Base-by-base conservation (phyloP, 1,140 invertebrate genomes). In the Heliothis subflexa region DNA sequence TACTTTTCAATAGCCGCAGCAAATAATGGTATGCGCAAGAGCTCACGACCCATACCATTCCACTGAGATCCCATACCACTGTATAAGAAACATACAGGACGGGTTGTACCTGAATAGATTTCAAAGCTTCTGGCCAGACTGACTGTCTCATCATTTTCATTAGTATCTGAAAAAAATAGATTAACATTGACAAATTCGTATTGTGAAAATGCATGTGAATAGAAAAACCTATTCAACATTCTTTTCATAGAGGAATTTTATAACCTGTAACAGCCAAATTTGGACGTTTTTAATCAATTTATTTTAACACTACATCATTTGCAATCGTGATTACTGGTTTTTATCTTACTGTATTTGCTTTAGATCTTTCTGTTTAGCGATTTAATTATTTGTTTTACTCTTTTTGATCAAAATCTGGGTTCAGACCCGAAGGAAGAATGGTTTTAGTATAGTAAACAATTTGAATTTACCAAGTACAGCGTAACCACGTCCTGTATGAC, bases 61-160 rank as follows among this genome's bases (percentile, higher is more conserved):
- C 98, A 98, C 85, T 98, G 97, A 2, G 97, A 97, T 9, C 97
- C 97, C 97, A 98, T 98, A 57, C 98, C 98, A 85, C 98, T 97
- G 93, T 97, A 99, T 3, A 98, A 96, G 91, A 97, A 98, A 95
- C 97, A 98, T 2, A 99, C 91, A 18, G 97, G 97, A 83, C 95
- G 88, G 78, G 88, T 52, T 0, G 7, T 62, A 10, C 75, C 79
- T 11, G 80, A 74, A n/a, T 73, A 84, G 54, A 76, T 76, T 2
- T 40, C 28, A 5, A 59, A 12, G 40, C 59, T 79, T 64, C 81
- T 55, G 4, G 55, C 13, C 14, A 78, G 59, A 9, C 49, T 62
- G 13, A 73, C 10, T 10, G 82, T 83, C 13, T 74, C 45, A 4
- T 50, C 4, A 50, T 79, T 33, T 25, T 70, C 54, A 55, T 59